Evolutionary conservation across 2,113 vertebrate genomes (phyloP), one percentile per base, ranked within the genome.

Genomic region (Collichthys lucidus): DNA sequence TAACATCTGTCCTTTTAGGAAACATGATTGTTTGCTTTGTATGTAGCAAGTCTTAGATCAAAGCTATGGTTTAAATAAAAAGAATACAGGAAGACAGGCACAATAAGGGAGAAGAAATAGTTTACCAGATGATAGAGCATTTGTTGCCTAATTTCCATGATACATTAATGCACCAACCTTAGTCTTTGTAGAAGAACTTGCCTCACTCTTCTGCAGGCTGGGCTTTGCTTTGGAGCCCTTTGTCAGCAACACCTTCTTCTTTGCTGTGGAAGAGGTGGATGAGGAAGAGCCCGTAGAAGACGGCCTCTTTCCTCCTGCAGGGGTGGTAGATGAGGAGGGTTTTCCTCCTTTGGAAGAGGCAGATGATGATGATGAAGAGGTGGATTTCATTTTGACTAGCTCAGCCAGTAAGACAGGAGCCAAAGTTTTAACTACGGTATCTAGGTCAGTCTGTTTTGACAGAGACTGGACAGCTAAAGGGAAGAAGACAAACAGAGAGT

Each of bases 371-470:
- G 56, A 44, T 4, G 77, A 61, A 0, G 80, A 22, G 16, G 84
- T 20, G 5, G 85, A 70, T 26, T 88, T 90, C 70, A 91, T 90
- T 77, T 93, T 94, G 35, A 86, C 79, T 12, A 94, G 53, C 63
- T 93, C 90, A 2, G 89, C 91, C 60, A 94, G 59, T 40, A 94
- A 70, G 7, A 84, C 89, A 1, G 93, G 89, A 50, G 92, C 87
- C 22, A 94, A 75, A 49, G 79, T 83, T 82, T 94, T 88, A 47
- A 93, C 89, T 75, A 94, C n/a, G 0, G 83, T 66, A 42, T 88
- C 86, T 26, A 94, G 57, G 19, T 90, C 80, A 3, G 87, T 26
- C 19, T 67, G 49, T 20, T 72, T 68, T 5, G 92, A 82, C 26
- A 88, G 50, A 46, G 88, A 92, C 42, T 92, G 74, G 20, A 89